Conservation (phyloP, 2,797 vertebrate species). For the Mergus octosetaceus region DNA sequence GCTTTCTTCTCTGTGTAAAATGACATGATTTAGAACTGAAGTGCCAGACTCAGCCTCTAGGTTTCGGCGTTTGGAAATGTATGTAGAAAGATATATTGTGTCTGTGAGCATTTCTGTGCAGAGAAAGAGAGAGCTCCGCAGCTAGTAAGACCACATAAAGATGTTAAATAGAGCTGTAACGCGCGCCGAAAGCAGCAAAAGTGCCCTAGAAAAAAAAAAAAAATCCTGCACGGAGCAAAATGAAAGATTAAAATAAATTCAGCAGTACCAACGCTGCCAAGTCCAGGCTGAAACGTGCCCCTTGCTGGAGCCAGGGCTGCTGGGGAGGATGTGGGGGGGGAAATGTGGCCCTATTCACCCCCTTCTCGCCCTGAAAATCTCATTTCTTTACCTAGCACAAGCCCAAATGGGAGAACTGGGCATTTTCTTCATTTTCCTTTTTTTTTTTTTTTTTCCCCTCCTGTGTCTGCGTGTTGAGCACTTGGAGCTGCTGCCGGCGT, state of each 20-base stretch:
- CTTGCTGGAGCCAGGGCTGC: neutral
- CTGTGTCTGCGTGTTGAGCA: neutral
- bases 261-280: neutral
- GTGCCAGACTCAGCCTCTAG: constrained; percentile 53
- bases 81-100: constrained; percentile 53
- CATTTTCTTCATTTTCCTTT: neutral
- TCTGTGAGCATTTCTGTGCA: constrained; percentile 38
- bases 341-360: neutral
- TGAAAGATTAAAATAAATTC: constrained; percentile 39
- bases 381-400: neutral
- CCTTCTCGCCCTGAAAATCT: neutral
- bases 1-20: constrained; percentile 32
- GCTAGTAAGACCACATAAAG: constrained; percentile 47
- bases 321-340: neutral
- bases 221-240: neutral
- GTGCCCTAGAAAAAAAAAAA: neutral
- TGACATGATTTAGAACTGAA: constrained; percentile 49
- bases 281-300: neutral
- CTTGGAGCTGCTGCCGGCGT: neutral
- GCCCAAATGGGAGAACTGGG: neutral
- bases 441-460: neutral
- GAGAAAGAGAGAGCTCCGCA: constrained; percentile 30
- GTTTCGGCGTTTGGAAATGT: constrained; percentile 36
- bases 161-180: constrained; percentile 62
- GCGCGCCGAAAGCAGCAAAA: neutral